Conservation (phyloP, 30 jellyfish, hydroid and myxozoan genomes). For the Phacellophora camtschatica region DNA sequence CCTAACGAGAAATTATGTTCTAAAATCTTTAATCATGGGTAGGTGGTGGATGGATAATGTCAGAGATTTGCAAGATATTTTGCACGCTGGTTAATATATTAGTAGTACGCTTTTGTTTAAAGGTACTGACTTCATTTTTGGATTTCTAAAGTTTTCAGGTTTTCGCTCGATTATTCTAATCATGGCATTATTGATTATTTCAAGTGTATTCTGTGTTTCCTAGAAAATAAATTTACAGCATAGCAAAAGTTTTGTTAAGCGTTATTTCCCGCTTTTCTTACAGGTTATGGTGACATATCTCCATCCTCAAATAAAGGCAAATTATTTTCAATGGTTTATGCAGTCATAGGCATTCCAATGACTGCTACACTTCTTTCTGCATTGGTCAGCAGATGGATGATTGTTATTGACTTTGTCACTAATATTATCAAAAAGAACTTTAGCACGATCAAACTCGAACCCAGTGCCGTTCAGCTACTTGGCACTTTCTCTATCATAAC, state of each 20-base stretch:
- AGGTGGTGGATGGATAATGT: too few species aligned
- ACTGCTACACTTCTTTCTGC: constrained; percentile 71
- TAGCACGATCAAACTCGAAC: constrained; percentile 11
- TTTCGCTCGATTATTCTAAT: too few species aligned
- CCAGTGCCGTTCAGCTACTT: constrained; percentile 9
- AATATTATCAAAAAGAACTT: background rate
- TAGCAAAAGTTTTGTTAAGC: background rate
- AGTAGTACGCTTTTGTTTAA: too few species aligned
- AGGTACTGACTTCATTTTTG: too few species aligned
- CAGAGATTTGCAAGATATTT: too few species aligned
- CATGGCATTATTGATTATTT: too few species aligned
- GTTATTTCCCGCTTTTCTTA: background rate
- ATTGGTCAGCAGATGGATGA: constrained; percentile 59
- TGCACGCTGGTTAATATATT: too few species aligned
- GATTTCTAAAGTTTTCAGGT: too few species aligned
- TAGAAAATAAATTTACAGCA: background rate
- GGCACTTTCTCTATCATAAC: constrained; percentile 30
- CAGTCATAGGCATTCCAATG: constrained; percentile 76
- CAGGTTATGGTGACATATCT: constrained; percentile 69
- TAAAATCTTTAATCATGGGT: too few species aligned
- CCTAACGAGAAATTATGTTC: too few species aligned
- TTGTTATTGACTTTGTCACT: background rate
- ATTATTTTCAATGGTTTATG: constrained; percentile 52
- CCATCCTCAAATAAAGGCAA: constrained; percentile 48
- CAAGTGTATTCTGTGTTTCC: too few species aligned